Evolutionary conservation across 2,113 vertebrate species (phyloP).

Genomic region (Stigmatopora nigra): DNA sequence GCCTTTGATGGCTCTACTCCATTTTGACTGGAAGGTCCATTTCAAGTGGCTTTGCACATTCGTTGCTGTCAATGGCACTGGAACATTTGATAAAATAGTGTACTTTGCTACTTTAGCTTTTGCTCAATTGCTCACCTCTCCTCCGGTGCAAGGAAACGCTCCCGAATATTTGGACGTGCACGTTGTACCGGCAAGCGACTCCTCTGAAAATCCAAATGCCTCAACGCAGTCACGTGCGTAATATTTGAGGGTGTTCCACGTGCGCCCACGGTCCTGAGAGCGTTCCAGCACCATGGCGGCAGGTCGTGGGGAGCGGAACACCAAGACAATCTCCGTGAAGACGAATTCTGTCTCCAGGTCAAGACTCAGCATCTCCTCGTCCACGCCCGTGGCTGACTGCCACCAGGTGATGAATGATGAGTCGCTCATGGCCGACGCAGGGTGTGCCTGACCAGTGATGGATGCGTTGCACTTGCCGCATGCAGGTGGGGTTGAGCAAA

Average conservation of each 20-base stretch:
- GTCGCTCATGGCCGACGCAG: conserved; percentile 83
- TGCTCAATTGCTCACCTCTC: conserved; percentile 46
- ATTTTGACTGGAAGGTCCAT: too few relatives aligned
- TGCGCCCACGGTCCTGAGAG: conserved; percentile 82
- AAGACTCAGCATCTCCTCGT: conserved; percentile 77
- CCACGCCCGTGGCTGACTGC: conserved; percentile 78
- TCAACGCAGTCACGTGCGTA: conserved; percentile 81
- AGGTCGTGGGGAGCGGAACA: conserved; percentile 88
- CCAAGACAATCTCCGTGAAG: conserved; percentile 90
- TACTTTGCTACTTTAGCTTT: too few relatives aligned
- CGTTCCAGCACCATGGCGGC: conserved; percentile 88
- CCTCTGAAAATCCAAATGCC: conserved; percentile 79
- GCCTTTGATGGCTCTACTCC: too few relatives aligned
- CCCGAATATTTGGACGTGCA: conserved; percentile 60
- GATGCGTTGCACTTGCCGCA: conserved; percentile 71
- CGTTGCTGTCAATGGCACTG: too few relatives aligned
- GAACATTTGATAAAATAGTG: too few relatives aligned
- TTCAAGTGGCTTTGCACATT: too few relatives aligned
- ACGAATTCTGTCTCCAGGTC: conserved; percentile 87
- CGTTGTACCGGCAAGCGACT: conserved; percentile 24
- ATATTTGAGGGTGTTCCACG: conserved; percentile 82
- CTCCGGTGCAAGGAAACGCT: conserved; percentile 55
- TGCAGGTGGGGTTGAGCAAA: conserved; percentile 55
- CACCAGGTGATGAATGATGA: conserved; percentile 93
- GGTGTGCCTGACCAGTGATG: conserved; percentile 71